These are phyloP conservation scores for Chelon auratus DNA, from an alignment of 2,797 vertebrate genomes.

Conservation along the genomic window DNA sequence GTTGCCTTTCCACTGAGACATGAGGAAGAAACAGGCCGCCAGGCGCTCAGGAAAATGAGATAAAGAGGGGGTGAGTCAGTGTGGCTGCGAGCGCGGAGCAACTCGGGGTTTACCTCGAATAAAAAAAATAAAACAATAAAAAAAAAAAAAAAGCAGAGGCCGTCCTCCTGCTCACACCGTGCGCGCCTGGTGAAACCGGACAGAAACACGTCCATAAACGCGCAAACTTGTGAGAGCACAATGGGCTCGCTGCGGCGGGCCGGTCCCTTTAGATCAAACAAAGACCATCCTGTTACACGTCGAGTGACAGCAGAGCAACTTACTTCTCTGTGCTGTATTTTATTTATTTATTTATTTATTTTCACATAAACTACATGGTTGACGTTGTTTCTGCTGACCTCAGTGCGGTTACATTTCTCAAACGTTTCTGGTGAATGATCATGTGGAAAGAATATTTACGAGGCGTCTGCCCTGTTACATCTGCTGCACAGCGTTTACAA, in stretches of 20 bases:
- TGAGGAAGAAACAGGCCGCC: constrained; percentile 77
- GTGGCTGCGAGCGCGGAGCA: not conserved
- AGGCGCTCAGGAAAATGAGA: constrained; percentile 48
- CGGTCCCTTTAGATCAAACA: constrained; percentile 62
- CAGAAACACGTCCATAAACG: constrained; percentile 3
- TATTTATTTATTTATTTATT: no score
- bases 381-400: not conserved
- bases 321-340: constrained; percentile 7
- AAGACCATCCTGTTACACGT: constrained; percentile 44
- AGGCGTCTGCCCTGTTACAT: not conserved
- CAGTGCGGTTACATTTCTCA: not conserved
- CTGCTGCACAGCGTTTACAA: constrained; percentile 16
- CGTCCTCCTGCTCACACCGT: no score
- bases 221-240: constrained; percentile 40
- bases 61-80: not conserved
- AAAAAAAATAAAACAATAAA: not conserved
- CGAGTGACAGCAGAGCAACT: constrained; percentile 35
- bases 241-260: constrained; percentile 51
- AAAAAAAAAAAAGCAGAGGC: no score
- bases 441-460: constrained; percentile 5
- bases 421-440: constrained; percentile 6
- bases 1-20: constrained; percentile 68
- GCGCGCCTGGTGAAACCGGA: not conserved
- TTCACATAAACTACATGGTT: not conserved
- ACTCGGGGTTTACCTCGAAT: constrained; percentile 1